Percentiles rank a stretch among this genome's conserved stretches.
Conservation (phyloP, 2,797 vertebrate genomes). For the Sorex maritimensis region DNA sequence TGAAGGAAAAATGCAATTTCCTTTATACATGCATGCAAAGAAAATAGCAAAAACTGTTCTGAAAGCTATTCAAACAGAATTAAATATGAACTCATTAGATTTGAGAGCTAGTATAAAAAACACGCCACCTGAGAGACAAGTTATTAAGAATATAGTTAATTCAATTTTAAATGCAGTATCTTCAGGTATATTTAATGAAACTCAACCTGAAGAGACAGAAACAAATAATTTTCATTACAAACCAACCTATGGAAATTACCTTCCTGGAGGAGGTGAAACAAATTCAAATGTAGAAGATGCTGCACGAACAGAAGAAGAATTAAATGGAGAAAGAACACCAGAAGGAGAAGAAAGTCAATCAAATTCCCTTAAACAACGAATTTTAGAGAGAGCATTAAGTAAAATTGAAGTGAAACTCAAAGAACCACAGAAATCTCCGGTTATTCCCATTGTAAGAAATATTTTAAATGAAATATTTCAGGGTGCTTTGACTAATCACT, state of each 20-base stretch:
- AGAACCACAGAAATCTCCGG: constrained; percentile 81
- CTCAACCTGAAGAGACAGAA: constrained; percentile 48
- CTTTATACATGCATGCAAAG: constrained; percentile 75
- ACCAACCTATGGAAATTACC: constrained; percentile 80
- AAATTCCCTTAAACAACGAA: constrained; percentile 43
- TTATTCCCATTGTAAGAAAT: constrained; percentile 81
- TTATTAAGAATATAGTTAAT: constrained; percentile 73
- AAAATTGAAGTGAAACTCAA: constrained; percentile 83
- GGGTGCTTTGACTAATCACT: constrained; percentile 70
- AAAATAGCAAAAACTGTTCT: constrained; percentile 78
- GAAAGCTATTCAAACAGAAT: constrained; percentile 81
- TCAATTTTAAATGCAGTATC: constrained; percentile 77
- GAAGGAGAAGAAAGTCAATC: constrained; percentile 23
- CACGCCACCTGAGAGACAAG: constrained; percentile 59
- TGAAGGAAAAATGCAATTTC: constrained; percentile 62
- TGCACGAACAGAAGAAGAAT: constrained; percentile 25
- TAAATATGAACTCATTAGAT: constrained; percentile 71
- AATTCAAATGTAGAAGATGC: constrained; percentile 75
- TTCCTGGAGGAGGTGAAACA: constrained; percentile 83
- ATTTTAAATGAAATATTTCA: constrained; percentile 86
- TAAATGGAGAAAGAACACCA: background rate
- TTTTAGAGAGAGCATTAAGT: constrained; percentile 79
- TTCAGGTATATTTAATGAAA: constrained; percentile 43
- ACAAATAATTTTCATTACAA: constrained; percentile 68
- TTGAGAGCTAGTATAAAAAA: background rate